Base-by-base conservation (phyloP, 2,113 vertebrate genomes). In the Toxotes chatareus region DNA sequence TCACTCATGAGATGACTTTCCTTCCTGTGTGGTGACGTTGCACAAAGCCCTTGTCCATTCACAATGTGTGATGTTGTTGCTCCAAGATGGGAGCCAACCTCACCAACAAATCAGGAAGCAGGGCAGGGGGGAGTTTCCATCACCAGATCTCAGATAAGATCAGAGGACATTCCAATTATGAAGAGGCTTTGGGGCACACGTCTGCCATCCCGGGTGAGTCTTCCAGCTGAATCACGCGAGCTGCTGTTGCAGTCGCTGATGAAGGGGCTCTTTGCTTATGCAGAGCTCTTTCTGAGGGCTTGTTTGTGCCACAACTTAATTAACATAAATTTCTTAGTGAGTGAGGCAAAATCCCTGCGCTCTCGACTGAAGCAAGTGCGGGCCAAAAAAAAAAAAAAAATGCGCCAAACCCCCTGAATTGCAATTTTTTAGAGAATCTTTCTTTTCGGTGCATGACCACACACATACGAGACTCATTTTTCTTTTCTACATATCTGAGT, bases 301-400 rank as follows among this genome's bases (percentile, higher is more conserved):
- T 91, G 82, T 86, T 88, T 87, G 47, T 84, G 75, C 82, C 72
- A 73, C 70, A 83, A 56, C 81, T 69, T 67, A 42, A 89, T 87
- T 68, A 74, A 73, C 62, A 81, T 69, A 76, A 5, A 84, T 76
- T 79, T 86, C 55, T 76, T 53, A 68, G 75, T 40, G 71, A 86
- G 73, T 12, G 53, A 79, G 63, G 74, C 71, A 42, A 83, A 76
- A 76, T 82, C 80, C 68, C 49, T 0, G 38, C 2, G 3, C 53
- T 67, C 40, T 64, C 12, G 0, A 61, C 55, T 53, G 32, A 70
- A 62, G 70, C 46, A 47, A 71, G 27, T 9, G 21, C 59, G 23
- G 59, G 19, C 61, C 11, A 27, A 27, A 27, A 27, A 27, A 27
- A 27, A n/a, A n/a, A 44, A 16, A 71, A 55, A 55, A 70, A 53